Base-by-base conservation (phyloP, 2,888 invertebrate genomes). In the Teinopalpus imperialis region DNA sequence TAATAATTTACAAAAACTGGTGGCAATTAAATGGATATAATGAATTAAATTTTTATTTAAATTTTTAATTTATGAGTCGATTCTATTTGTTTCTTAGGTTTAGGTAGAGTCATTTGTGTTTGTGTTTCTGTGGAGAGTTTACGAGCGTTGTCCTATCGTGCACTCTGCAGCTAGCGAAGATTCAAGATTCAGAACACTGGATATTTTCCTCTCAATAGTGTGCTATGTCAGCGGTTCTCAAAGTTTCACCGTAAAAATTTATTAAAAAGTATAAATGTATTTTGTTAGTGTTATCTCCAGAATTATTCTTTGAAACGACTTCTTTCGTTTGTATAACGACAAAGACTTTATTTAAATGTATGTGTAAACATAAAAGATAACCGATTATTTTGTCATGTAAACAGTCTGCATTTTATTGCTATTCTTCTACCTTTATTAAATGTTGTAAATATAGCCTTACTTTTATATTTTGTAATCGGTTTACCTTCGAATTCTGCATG, bases 81-180 rank as follows among this genome's bases (percentile, higher is more conserved):
- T 39, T 70, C 70, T 73, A 54, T 13, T 54, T 65, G 69, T 62
- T 23, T 63, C 56, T 43, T 54, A 66, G 61, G 13, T 53, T 41
- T 31, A 23, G 42, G 48, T 31, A 36, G 50, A 69, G 69, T 74
- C 74, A 74, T 79, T 78, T 76, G 74, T 75, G 77, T 72, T 66
- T 73, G 74, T 74, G 78, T 79, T 78, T 69, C 69, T 71, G 64
- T 54, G 54, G 59, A 59, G 65, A 76, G 79, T 85, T 85, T 85
- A 85, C 83, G 83, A 82, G 71, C 78, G 69, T 70, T 74, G 83
- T 77, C 68, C 77, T 81, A 81, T 82, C 82, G 70, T 72, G 69
- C 74, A 71, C 77, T 72, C 67, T 60, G 69, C 69, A 65, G 73
- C 69, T 62, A 66, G 61, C 72, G 75, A 75, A 79, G 78, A 81